Evolutionary conservation across 2,888 invertebrate genomes (phyloP).

Genomic region (Adelphocoris suturalis): DNA sequence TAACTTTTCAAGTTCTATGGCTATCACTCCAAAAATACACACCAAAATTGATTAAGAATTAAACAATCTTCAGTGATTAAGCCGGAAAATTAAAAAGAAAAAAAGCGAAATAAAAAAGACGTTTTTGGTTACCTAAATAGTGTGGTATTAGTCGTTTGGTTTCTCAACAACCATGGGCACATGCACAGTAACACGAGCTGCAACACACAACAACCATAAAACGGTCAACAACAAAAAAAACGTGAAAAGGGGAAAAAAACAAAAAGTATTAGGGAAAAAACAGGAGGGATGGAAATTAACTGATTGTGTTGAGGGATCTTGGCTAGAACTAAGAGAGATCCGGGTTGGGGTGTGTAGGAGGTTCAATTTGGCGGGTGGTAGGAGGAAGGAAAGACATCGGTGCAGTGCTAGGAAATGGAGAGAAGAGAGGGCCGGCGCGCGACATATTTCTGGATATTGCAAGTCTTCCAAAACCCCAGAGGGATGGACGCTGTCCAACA

Average conservation of each 20-base stretch:
- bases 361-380: not conserved
- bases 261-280: slow-evolving; percentile 38
- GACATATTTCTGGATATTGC: too few relatives aligned
- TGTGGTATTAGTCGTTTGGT: slow-evolving; percentile 75
- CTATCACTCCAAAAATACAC: too few relatives aligned
- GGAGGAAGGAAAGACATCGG: not conserved
- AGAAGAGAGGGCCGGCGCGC: too few relatives aligned
- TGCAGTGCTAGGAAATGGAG: too few relatives aligned
- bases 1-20: too few relatives aligned
- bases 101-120: slow-evolving; percentile 32
- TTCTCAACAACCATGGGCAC: slow-evolving; percentile 77
- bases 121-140: slow-evolving; percentile 74
- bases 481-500: too few relatives aligned
- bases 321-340: not conserved
- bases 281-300: too few relatives aligned
- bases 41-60: too few relatives aligned
- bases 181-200: slow-evolving; percentile 77
- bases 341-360: not conserved
- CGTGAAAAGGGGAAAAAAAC: slow-evolving; percentile 52
- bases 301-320: too few relatives aligned
- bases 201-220: slow-evolving; percentile 76
- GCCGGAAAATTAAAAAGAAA: not conserved
- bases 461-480: too few relatives aligned
- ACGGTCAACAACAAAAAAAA: slow-evolving; percentile 70
- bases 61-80: not conserved